A percentile compares a stretch with the other conserved stretches of the same genome.
Evolutionary conservation across 2,888 invertebrate genomes (phyloP).

Genomic region (Heliconius ismenius): DNA sequence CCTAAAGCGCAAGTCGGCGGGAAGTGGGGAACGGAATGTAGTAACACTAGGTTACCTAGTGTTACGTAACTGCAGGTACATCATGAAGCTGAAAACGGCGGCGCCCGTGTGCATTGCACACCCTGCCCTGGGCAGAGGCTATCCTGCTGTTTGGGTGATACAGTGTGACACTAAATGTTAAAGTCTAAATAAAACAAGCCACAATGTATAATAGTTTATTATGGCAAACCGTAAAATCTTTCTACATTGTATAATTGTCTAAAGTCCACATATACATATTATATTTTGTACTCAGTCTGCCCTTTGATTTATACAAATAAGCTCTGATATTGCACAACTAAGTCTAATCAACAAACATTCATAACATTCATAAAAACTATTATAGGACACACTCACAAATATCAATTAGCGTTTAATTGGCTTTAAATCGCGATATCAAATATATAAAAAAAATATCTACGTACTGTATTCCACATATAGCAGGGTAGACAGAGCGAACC

Average conservation of each 20-base stretch:
- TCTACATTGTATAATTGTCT: conserved; percentile 46
- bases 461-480: no score
- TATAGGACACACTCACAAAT: not conserved
- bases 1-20: no score
- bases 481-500: no score
- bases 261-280: conserved; percentile 51
- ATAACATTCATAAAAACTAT: conserved; percentile 28
- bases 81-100: no score
- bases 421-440: not conserved
- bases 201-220: conserved; percentile 51
- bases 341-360: conserved; percentile 25
- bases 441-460: not conserved
- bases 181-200: conserved; percentile 20
- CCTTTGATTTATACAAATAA: conserved; percentile 30
- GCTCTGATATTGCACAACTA: conserved; percentile 33
- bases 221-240: conserved; percentile 48
- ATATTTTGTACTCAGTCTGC: conserved; percentile 66
- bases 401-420: not conserved
- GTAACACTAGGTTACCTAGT: no score
- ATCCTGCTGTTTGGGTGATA: no score
- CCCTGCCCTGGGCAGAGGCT: no score
- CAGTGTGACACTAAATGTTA: not conserved
- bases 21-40: no score
- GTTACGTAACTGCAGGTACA: no score
- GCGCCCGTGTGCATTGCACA: no score